Percentiles rank a stretch among this genome's conserved stretches.
These are phyloP conservation scores for Spicauda simplicius DNA, from an alignment of 2,888 invertebrate species.

Conservation along the genomic window DNA sequence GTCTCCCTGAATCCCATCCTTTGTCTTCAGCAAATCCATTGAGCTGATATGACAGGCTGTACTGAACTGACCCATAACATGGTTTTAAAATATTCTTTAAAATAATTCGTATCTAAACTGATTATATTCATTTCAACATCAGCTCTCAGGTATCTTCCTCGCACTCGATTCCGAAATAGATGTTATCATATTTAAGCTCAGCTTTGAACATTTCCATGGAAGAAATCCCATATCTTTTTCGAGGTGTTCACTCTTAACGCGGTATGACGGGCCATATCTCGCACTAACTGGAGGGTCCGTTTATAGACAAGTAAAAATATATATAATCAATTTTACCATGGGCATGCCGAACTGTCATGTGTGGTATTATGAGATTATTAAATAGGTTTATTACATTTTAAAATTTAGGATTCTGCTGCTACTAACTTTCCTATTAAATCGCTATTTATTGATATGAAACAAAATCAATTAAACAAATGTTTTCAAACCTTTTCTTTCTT, in stretches of 20 bases:
- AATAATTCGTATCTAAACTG: neutral
- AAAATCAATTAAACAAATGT: no score
- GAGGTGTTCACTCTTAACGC: slow-evolving; percentile 33
- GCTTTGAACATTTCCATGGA: slow-evolving; percentile 18
- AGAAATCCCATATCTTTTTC: slow-evolving; percentile 34
- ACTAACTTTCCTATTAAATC: no score
- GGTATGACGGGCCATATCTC: slow-evolving; percentile 29
- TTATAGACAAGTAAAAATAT: neutral
- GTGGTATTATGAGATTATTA: no score
- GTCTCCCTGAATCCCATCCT: neutral
- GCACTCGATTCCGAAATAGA: slow-evolving; percentile 15
- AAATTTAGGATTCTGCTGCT: no score
- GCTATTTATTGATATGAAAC: no score
- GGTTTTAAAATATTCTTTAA: neutral
- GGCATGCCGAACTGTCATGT: no score
- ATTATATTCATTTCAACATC: neutral
- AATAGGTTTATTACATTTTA: no score
- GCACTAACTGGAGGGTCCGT: neutral
- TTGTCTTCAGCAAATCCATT: neutral
- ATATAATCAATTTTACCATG: neutral
- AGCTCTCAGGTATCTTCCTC: neutral
- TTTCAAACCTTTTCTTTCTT: no score
- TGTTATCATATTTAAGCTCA: slow-evolving; percentile 29
- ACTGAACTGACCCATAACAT: neutral
- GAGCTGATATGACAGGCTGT: neutral